Conservation (phyloP, 2,888 invertebrate species). For the Zygogramma bicolorata region DNA sequence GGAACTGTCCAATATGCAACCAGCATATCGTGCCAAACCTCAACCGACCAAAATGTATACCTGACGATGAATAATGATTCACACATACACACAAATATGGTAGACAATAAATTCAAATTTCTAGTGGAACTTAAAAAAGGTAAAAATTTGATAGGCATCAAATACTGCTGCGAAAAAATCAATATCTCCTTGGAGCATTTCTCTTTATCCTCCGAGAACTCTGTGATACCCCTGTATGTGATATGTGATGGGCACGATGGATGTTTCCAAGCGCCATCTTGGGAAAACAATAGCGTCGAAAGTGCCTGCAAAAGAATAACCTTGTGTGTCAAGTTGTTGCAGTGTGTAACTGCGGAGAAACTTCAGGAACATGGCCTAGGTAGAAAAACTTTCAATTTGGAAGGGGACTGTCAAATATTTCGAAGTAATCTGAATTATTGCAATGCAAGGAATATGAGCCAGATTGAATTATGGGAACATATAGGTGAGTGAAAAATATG, state of each 20-base stretch:
- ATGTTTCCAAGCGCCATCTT: slow-evolving; percentile 75
- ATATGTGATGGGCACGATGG: slow-evolving; percentile 86
- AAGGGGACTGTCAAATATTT: slow-evolving; percentile 81
- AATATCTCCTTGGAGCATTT: slow-evolving; percentile 71
- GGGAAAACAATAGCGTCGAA: slow-evolving; percentile 71
- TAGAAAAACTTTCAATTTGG: slow-evolving; percentile 85
- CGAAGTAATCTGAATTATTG: slow-evolving; percentile 77
- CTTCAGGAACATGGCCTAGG: slow-evolving; percentile 82
- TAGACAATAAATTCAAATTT: slow-evolving; percentile 78
- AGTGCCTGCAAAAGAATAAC: slow-evolving; percentile 83
- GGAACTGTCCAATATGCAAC: slow-evolving; percentile 44
- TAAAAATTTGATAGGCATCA: slow-evolving; percentile 73
- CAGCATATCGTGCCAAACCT: slow-evolving; percentile 36
- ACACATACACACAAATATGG: slow-evolving; percentile 42
- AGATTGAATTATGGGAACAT: slow-evolving; percentile 83
- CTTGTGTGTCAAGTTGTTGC: slow-evolving; percentile 83
- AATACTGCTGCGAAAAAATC: slow-evolving; percentile 69
- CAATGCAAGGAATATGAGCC: slow-evolving; percentile 79
- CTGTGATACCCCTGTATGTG: slow-evolving; percentile 85
- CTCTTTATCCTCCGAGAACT: slow-evolving; percentile 71
- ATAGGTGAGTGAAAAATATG: slow-evolving; percentile 44
- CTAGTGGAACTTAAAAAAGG: slow-evolving; percentile 75
- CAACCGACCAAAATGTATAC: slow-evolving; percentile 37
- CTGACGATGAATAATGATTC: slow-evolving; percentile 32
- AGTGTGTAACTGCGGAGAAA: slow-evolving; percentile 89